Evolutionary conservation across 2,888 invertebrate species (phyloP), one percentile per base, ranked within the genome.

Genomic region (Odontocolon sp.): DNA sequence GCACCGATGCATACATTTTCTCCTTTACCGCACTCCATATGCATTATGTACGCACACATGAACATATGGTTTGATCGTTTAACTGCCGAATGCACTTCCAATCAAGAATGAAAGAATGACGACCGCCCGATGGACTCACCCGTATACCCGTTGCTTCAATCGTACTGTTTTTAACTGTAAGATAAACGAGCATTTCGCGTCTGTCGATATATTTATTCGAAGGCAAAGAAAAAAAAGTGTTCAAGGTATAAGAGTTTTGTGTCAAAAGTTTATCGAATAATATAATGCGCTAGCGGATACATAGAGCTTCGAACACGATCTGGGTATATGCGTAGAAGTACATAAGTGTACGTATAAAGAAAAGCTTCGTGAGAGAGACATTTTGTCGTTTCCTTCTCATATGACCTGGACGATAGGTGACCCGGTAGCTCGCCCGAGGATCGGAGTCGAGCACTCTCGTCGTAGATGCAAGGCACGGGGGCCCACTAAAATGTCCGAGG

Each of bases 401-500:
- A 52, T 50, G 52, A 26, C n/a, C 57, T 40, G 33, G 45, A 23
- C 42, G 40, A 47, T 56, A 33, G 67, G 18, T 40, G 40, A 38
- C 59, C 67, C 61, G 28, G 67, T 73, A 45, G 52, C 38, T 64
- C 64, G 52, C 75, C 31, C 57, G 75, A 42, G 70, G 26, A 75
- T 75, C 68, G 68, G 57, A 56, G 21, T 16, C 31, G 67, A 71
- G 47, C 63, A 61, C 50, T 75, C 68, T 76, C 64, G 81, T 87
- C 87, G 81, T 78, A 82, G 83, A 88, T 88, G 85, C 88, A 74
- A 84, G 82, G 85, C 87, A 87, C 88, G 88, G 82, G 82, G 77
- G 68, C 50, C 80, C 80, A 84, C 85, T 86, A 86, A 88, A 88
- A 87, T 82, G 85, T 84, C 81, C 80, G 77, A 79, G 69, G 70